Base-by-base conservation (phyloP, 2,888 invertebrate genomes). In the Neoitamus cyanurus region DNA sequence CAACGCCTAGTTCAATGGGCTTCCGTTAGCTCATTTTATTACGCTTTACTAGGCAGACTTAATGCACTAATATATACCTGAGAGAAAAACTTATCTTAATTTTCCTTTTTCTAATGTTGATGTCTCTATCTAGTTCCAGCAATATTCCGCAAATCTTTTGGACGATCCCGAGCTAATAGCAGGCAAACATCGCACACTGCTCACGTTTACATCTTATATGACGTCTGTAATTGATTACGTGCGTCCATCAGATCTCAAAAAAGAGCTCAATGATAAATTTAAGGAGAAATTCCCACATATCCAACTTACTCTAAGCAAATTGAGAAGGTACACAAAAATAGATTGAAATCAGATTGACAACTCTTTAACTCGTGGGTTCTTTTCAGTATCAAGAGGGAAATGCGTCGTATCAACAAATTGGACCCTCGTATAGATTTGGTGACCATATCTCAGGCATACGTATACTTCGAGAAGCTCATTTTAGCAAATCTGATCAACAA, bases 391-490 rank as follows among this genome's bases (percentile, higher is more conserved):
- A 99, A 99, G 91, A 94, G 97, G 87, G 99, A 99, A 92, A 97
- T 99, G 97, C 94, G 96, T 30, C 96, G 97, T 91, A 97, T 97
- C 85, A 97, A 96, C 1, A 96, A 96, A 90, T 93, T 95, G 88
- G 97, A 97, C 90, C 94, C 94, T 88, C 95, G 95, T 85, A 92
- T 95, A 85, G 99, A 99, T 92, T 92, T 98, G 85, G 92, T 98
- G 86, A 97, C 97, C 0, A 96, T 99, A 20, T 98, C 99, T 20
- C 98, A 98, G 90, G 97, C 98, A 0, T 99, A 98, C 90, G 99
- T 99, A n/a, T 99, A 98, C 92, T 99, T 99, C 91, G 99, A 99
- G 91, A 98, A 98, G 90, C 92, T 99, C 83, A 98, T 99, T 88
- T 93, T 98, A 80, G 96, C 96, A 87, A 96, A 96, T 89, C 92